Conservation (phyloP, 2,888 invertebrate genomes). For the Notodonta ziczac region DNA sequence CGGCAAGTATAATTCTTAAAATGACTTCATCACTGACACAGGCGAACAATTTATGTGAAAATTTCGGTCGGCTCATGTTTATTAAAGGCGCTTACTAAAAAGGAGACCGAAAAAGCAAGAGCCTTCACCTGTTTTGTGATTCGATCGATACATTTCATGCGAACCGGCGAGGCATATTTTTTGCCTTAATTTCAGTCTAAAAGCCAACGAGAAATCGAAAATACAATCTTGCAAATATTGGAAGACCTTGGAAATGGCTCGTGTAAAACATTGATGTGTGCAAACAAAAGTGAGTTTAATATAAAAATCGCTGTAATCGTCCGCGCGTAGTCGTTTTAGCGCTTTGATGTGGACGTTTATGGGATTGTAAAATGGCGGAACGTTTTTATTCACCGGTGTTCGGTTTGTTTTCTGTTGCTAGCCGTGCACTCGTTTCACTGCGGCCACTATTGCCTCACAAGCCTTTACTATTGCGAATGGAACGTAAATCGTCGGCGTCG, state of each 20-base stretch:
- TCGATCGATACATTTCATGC: conserved; percentile 32
- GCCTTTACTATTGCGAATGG: conserved; percentile 52
- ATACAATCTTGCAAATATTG: not conserved
- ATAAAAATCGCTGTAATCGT: conserved; percentile 34
- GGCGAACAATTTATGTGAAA: conserved; percentile 47
- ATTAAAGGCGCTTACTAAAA: conserved; percentile 45
- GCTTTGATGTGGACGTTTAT: conserved; percentile 64
- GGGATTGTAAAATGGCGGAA: conserved; percentile 59
- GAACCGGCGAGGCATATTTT: conserved; percentile 16
- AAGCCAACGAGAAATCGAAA: conserved; percentile 8
- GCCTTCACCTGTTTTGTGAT: conserved; percentile 41
- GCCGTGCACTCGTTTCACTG: conserved; percentile 44
- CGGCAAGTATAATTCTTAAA: conserved; percentile 44
- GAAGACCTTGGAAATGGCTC: not conserved
- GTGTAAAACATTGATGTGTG: conserved; percentile 17
- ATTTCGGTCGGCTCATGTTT: conserved; percentile 46
- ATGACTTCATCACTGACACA: conserved; percentile 58
- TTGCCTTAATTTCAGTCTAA: conserved; percentile 11
- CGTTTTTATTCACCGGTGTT: conserved; percentile 56
- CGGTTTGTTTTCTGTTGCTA: conserved; percentile 51
- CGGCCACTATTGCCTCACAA: conserved; percentile 46
- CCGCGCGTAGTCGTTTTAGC: conserved; percentile 38
- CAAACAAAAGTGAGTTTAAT: conserved; percentile 31
- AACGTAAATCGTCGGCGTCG: conserved; percentile 56
- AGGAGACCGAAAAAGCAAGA: conserved; percentile 33